Conservation (phyloP, 2,797 vertebrate species). For the Rhadinocentrus ornatus region DNA sequence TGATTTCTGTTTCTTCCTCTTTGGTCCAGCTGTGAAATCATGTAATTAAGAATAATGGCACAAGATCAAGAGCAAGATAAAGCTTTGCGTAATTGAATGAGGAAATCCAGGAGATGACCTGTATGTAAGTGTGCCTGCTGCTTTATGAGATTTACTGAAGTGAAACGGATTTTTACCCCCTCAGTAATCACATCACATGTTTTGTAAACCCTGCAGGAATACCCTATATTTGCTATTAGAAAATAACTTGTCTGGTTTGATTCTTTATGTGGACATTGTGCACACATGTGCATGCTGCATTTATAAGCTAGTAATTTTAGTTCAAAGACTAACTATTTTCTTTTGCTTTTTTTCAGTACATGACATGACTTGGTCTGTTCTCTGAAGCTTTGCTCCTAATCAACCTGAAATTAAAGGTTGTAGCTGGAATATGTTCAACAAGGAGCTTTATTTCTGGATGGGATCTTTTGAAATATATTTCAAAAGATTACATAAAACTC, state of each 20-base stretch:
- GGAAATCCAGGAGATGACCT: slow-evolving; percentile 38
- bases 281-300: background rate
- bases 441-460: slow-evolving; percentile 34
- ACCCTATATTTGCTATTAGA: slow-evolving; percentile 23
- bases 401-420: slow-evolving; percentile 36
- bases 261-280: background rate
- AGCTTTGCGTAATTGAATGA: slow-evolving; percentile 52
- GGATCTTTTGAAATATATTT: slow-evolving; percentile 40
- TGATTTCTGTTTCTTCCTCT: slow-evolving; percentile 3
- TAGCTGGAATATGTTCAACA: slow-evolving; percentile 46
- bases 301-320: background rate
- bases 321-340: slow-evolving; percentile 40
- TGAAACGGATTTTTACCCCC: slow-evolving; percentile 49
- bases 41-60: slow-evolving; percentile 28
- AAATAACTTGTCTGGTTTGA: slow-evolving; percentile 10
- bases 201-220: slow-evolving; percentile 34
- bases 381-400: slow-evolving; percentile 36
- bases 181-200: slow-evolving; percentile 52
- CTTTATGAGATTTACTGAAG: slow-evolving; percentile 59
- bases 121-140: slow-evolving; percentile 11
- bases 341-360: slow-evolving; percentile 54
- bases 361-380: slow-evolving; percentile 22
- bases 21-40: slow-evolving; percentile 21
- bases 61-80: slow-evolving; percentile 20
- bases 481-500: slow-evolving; percentile 39